Evolutionary conservation across 2,888 invertebrate species (phyloP).

Genomic region (Cabera pusaria): DNA sequence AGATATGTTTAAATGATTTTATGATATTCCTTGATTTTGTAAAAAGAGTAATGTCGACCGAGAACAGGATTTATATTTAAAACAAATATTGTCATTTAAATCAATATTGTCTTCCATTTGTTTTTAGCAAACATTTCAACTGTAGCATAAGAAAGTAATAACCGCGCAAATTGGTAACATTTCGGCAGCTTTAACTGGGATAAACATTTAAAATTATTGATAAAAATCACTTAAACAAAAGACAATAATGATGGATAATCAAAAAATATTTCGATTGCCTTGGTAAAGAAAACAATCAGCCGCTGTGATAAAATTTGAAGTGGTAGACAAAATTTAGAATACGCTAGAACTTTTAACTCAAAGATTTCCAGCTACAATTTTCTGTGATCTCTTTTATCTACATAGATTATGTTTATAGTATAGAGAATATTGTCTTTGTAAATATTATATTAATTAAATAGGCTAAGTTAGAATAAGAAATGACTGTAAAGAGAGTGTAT

Average conservation of each 20-base stretch:
- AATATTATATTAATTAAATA: conserved; percentile 60
- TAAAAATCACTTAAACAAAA: conserved; percentile 36
- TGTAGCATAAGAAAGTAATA: conserved; percentile 70
- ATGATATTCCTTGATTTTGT: conserved; percentile 57
- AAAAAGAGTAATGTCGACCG: conserved; percentile 50
- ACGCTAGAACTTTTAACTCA: conserved; percentile 75
- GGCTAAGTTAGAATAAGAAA: conserved; percentile 59
- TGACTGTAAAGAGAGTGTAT: conserved; percentile 80
- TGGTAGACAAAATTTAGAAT: conserved; percentile 71
- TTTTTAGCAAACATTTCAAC: conserved; percentile 72
- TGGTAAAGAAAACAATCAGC: conserved; percentile 63
- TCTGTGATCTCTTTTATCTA: conserved; percentile 84
- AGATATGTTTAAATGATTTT: conserved; percentile 60
- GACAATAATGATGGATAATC: conserved; percentile 64
- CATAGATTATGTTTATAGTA: conserved; percentile 75
- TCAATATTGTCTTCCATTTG: conserved; percentile 74
- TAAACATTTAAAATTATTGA: conserved; percentile 14
- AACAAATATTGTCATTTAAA: conserved; percentile 43
- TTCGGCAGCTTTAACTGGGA: conserved; percentile 42
- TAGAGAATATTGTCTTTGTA: conserved; percentile 70
- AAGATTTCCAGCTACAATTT: conserved; percentile 84
- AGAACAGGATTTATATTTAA: conserved; percentile 46
- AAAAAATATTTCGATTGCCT: conserved; percentile 63
- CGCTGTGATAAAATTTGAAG: conserved; percentile 79
- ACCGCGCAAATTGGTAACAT: conserved; percentile 48